Evolutionary conservation across 2,113 vertebrate genomes (phyloP), one percentile per base, ranked within the genome.

Genomic region (Neodontobutis hainanensis): DNA sequence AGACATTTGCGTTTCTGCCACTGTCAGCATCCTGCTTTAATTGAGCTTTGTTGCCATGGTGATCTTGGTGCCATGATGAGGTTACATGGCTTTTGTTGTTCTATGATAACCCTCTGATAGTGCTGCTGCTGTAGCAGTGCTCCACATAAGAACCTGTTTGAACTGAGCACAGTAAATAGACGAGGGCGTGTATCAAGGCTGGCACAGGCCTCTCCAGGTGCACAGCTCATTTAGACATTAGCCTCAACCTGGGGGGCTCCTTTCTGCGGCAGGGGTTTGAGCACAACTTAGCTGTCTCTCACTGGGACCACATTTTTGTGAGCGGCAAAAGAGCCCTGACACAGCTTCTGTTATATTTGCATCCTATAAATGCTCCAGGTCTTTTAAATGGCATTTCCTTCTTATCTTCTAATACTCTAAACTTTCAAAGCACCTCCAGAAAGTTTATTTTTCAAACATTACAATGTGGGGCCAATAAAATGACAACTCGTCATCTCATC

Each of bases 221-320:
- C 69, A 51, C 46, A 16, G 67, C 69, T 64, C 60, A 76, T 78
- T 55, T 47, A 75, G 47, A 45, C 62, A 59, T 73, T 80, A 73
- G 66, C 61, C 65, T 27, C 36, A 48, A 52, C 49, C 40, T 46
- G 11, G 19, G 19, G 19, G 19, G 19, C 19, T 27, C 19, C 19
- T 27, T 27, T 27, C 19, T 27, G 19, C 19, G 19, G 19, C 19
- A 27, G 19, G 19, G 19, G 19, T 27, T 27, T 27, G 3, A 27
- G 19, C 19, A 27, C 1, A 27, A 27, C 19, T 1, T 27, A 27
- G 19, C 19, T 27, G 19, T 27, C 19, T 27, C 19, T 27, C 19
- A 27, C 19, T 27, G 19, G 19, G 19, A 27, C 19, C 19, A 27
- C 19, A 27, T 27, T 27, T 27, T 3, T 27, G 19, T 27, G 19